These are phyloP conservation scores for Furcifer pardalis DNA, from an alignment of 2,797 vertebrate genomes.

Conservation along the genomic window DNA sequence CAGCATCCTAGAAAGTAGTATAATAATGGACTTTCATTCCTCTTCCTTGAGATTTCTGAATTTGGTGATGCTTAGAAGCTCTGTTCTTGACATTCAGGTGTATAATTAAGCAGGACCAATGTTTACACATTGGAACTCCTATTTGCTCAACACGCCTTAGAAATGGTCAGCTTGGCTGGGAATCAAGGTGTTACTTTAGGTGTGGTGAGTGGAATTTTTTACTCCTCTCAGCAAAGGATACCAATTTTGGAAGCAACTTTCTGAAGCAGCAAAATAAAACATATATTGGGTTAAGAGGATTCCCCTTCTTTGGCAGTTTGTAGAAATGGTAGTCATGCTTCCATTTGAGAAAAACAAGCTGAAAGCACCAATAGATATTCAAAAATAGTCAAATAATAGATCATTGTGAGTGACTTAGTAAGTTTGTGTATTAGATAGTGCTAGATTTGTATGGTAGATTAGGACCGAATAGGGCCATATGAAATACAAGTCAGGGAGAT, in stretches of 20 bases:
- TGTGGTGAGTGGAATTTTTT: not conserved
- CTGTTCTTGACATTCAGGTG: not conserved
- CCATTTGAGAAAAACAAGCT: not conserved
- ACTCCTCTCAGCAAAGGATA: not conserved
- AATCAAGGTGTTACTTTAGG: not conserved
- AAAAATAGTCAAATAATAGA: not conserved
- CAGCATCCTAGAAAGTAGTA: not conserved
- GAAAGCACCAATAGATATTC: not conserved
- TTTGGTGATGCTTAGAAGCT: not conserved
- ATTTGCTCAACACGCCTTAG: not conserved
- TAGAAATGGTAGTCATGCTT: not conserved
- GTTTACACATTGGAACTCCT: not conserved
- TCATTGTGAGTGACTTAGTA: not conserved
- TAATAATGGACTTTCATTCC: not conserved
- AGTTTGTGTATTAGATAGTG: not conserved
- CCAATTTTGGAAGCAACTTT: not conserved
- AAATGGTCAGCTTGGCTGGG: not conserved
- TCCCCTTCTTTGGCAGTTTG: not conserved
- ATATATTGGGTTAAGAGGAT: not conserved
- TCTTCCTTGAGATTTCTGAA: not conserved
- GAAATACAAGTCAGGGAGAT: not conserved
- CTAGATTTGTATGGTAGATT: not conserved
- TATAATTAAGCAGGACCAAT: not conserved
- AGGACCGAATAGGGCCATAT: not conserved
- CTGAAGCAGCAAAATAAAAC: not conserved